phyloP scores from a whole-genome alignment of 2,113 vertebrate species.

The Mobula hypostoma region DNA sequence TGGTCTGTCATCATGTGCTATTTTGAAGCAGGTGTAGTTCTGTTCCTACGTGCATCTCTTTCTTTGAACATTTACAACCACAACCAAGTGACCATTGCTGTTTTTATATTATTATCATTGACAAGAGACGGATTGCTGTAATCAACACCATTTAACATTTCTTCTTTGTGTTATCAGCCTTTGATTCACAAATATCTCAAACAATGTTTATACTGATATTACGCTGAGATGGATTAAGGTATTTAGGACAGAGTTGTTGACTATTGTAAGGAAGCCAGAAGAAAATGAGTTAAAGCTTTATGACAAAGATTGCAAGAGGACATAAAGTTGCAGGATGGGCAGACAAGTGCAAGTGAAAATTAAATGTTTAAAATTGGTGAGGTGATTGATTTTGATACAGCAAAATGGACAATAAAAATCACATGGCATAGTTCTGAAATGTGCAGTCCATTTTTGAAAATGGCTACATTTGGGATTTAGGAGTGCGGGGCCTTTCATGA shows the following conservation, averaged over 20 bases:
- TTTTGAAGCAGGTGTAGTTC: neutral
- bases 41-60: neutral
- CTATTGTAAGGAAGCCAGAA: neutral
- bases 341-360: too few species aligned
- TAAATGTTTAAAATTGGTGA: too few species aligned
- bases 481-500: too few species aligned
- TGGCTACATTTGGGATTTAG: too few species aligned
- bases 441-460: too few species aligned
- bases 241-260: neutral
- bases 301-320: too few species aligned
- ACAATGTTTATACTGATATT: neutral
- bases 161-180: neutral
- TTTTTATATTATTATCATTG: neutral
- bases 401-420: too few species aligned
- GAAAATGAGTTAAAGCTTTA: neutral
- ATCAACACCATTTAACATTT: neutral
- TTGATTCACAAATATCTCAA: neutral
- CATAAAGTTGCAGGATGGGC: too few species aligned
- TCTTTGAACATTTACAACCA: neutral
- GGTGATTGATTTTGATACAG: too few species aligned
- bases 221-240: neutral
- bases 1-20: neutral
- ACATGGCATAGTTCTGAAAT: too few species aligned
- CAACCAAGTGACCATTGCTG: neutral
- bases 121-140: neutral